Base-by-base conservation (phyloP, 2,797 vertebrate genomes). In the Amniataba percoides region DNA sequence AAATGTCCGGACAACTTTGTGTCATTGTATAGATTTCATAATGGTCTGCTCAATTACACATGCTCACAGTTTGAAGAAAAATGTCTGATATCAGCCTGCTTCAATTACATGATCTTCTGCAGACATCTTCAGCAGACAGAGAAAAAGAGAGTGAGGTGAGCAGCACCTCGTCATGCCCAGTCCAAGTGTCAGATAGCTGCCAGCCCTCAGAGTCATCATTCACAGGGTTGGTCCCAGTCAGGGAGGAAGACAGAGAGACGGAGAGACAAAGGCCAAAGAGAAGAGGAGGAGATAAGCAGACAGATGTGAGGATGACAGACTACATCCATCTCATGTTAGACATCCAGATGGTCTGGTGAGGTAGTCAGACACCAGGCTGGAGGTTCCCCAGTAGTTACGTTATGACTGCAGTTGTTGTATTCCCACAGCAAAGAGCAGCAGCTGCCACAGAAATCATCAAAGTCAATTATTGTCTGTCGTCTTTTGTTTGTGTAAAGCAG, bases 251-350 rank as follows among this genome's bases (percentile, higher is more conserved):
- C 52, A 84, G 52, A 61, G 57, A 71, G 60, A 74, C 62, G 78
- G 67, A 78, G 14, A 80, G 80, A 74, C 46, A 56, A 40, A 58
- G 52, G 42, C 64, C 0, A 45, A 78, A 85, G 78, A 81, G 71
- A 76, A 71, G 49, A 78, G 76, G 52, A 80, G 73, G 52, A 65
- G 21, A 77, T 71, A 42, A 74, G 19, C 59, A 81, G 81, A 68
- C 71, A 71, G 70, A 89, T 72, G 82, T 87, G 83, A 85, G 84
- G 71, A 68, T 71, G 49, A 76, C 45, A 65, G 67, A 73, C 53
- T 60, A 49, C 65, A 67, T 72, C 18, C 7, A 53, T 43, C 66
- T 66, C 39, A 55, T 66, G 42, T 75, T 74, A 57, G 34, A 78
- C 60, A 63, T 19, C 53, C 62, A 74, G 57, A 77, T 71, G 60